Evolutionary conservation across 2,113 vertebrate species (phyloP).

Genomic region (Thalassarche chlororhynchos): DNA sequence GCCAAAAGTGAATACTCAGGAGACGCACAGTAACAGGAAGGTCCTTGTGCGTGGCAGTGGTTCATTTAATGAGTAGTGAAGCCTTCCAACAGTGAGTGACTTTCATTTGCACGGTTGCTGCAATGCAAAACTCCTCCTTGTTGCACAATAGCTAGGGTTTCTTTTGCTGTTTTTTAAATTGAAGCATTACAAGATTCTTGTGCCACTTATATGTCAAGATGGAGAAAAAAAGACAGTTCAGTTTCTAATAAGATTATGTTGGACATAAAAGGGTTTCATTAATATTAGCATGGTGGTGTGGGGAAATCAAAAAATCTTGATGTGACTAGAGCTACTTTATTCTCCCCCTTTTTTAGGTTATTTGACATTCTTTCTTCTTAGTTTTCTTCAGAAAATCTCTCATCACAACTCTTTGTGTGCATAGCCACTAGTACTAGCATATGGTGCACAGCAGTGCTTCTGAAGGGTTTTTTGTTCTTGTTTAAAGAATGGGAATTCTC

Average conservation of each 20-base stretch:
- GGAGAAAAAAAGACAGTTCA: neutral
- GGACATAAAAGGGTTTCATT: neutral
- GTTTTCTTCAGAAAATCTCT: neutral
- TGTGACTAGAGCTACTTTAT: neutral
- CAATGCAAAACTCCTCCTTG: neutral
- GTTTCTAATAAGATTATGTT: neutral
- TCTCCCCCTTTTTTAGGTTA: neutral
- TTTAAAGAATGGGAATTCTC: neutral
- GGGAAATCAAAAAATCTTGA: neutral
- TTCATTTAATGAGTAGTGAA: neutral
- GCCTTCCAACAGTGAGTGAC: neutral
- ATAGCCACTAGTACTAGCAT: neutral
- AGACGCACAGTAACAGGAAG: neutral
- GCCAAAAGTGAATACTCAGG: neutral
- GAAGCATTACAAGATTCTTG: neutral
- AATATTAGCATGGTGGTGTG: neutral
- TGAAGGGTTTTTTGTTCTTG: neutral
- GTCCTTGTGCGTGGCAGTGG: accelerated
- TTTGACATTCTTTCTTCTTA: neutral
- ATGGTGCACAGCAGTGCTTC: neutral
- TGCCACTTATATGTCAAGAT: neutral
- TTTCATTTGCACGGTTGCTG: neutral
- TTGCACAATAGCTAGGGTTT: neutral
- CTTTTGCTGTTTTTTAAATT: neutral
- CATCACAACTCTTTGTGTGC: neutral